A percentile compares a stretch with the other conserved stretches of the same genome.
These are phyloP conservation scores for Drosophila testacea DNA, from an alignment of 2,888 invertebrate genomes.

Conservation along the genomic window DNA sequence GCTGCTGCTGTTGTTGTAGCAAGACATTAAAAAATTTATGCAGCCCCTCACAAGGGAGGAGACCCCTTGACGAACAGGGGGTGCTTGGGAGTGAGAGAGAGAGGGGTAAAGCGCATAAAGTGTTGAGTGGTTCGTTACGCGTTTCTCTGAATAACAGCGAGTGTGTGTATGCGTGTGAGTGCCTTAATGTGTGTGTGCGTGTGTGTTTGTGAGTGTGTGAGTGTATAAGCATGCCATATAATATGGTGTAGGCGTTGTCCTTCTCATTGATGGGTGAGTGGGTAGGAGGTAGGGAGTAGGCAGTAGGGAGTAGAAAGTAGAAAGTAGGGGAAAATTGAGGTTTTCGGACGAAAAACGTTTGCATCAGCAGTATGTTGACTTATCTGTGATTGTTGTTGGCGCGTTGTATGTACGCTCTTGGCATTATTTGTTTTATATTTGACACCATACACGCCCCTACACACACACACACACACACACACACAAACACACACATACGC, in stretches of 20 bases:
- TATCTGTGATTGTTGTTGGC: slow-evolving; percentile 61
- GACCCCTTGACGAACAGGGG: neutral
- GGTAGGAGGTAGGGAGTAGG: neutral
- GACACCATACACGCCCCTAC: slow-evolving; percentile 52
- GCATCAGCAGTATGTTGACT: slow-evolving; percentile 72
- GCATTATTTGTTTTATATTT: slow-evolving; percentile 76
- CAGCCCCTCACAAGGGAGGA: slow-evolving; percentile 33
- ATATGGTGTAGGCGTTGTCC: slow-evolving; percentile 52
- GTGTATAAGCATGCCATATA: slow-evolving; percentile 29
- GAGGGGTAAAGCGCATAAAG: slow-evolving; percentile 39
- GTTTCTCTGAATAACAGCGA: slow-evolving; percentile 15
- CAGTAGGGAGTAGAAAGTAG: neutral
- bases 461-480: slow-evolving; percentile 16
- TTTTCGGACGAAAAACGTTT: slow-evolving; percentile 38
- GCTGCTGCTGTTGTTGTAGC: slow-evolving; percentile 11
- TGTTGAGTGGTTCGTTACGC: slow-evolving; percentile 64
- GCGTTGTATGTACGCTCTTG: slow-evolving; percentile 45
- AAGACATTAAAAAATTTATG: slow-evolving; percentile 68
- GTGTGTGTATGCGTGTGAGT: slow-evolving; percentile 3
- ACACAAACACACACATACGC: slow-evolving; percentile 19
- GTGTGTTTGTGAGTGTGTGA: slow-evolving; percentile 14
- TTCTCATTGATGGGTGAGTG: neutral
- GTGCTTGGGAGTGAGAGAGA: neutral
- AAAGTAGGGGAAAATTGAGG: neutral
- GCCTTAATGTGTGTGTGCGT: neutral